A percentile compares a stretch with the other conserved stretches of the same genome.
These are phyloP conservation scores for Glaucomys volans DNA, from an alignment of 2,113 vertebrate genomes.

Conservation along the genomic window DNA sequence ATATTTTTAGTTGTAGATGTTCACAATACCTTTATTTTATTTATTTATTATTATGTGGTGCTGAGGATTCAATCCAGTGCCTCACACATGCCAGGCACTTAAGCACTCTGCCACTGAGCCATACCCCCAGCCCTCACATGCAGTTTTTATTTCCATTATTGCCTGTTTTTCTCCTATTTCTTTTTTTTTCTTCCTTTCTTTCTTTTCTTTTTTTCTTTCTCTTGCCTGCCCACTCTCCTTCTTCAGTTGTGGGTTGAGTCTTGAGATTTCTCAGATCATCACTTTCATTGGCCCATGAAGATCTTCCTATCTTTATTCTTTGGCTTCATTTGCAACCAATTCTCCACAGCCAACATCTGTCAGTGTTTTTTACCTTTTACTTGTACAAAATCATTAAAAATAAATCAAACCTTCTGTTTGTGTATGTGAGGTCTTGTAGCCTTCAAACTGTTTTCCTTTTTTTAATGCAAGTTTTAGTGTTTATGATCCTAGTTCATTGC, in stretches of 20 bases:
- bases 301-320: background rate
- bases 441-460: background rate
- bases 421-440: background rate
- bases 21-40: too few relatives aligned
- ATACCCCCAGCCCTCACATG: background rate
- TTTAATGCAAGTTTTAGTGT: background rate
- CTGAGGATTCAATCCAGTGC: too few relatives aligned
- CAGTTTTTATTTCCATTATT: background rate
- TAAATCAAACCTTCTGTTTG: background rate
- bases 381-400: background rate
- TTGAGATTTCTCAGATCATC: background rate
- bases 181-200: background rate
- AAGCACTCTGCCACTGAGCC: too few relatives aligned
- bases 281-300: background rate
- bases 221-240: background rate
- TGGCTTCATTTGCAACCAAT: background rate
- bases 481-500: background rate
- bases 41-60: too few relatives aligned
- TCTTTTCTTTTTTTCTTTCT: background rate
- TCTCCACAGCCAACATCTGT: background rate
- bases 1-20: background rate
- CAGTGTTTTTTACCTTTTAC: background rate
- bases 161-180: background rate
- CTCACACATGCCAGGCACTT: too few relatives aligned
- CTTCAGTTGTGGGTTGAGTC: background rate